Evolutionary conservation across 2,113 vertebrate genomes (phyloP).

Genomic region (Nerophis lumbriciformis): DNA sequence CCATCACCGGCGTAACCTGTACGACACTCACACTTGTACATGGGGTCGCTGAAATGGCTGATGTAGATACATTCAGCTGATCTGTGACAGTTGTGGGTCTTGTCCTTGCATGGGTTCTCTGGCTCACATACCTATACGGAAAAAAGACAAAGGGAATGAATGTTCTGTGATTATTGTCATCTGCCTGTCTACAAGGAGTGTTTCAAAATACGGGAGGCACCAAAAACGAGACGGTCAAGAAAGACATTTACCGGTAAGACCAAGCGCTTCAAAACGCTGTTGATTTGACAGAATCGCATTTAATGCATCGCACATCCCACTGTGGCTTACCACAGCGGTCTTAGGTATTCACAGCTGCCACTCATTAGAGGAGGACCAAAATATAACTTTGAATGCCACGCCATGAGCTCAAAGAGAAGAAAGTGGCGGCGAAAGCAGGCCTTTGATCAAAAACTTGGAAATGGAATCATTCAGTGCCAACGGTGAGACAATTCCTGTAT

Average conservation of each 20-base stretch:
- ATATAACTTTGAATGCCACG: slow-evolving; percentile 45
- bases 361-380: slow-evolving; percentile 42
- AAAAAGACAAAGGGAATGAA: slow-evolving; percentile 4
- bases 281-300: slow-evolving; percentile 35
- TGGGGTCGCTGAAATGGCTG: slow-evolving; percentile 92
- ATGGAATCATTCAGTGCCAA: slow-evolving; percentile 44
- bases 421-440: slow-evolving; percentile 33
- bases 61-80: slow-evolving; percentile 89
- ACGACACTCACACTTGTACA: slow-evolving; percentile 95
- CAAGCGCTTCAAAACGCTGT: slow-evolving; percentile 14
- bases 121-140: slow-evolving; percentile 85
- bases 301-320: slow-evolving; percentile 23
- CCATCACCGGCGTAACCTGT: slow-evolving; percentile 95
- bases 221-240: slow-evolving; percentile 3
- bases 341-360: slow-evolving; percentile 51
- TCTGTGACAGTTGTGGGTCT: slow-evolving; percentile 89
- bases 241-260: slow-evolving; percentile 9
- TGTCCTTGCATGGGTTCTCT: slow-evolving; percentile 91
- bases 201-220: slow-evolving; percentile 1
- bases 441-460: slow-evolving; percentile 53
- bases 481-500: slow-evolving; percentile 48
- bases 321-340: slow-evolving; percentile 21
- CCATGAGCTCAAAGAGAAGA: slow-evolving; percentile 50
- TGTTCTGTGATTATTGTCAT: slow-evolving; percentile 3
- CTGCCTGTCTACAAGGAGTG: slow-evolving; percentile 5